A percentile compares a stretch with the other conserved stretches of the same genome.
phyloP scores from a whole-genome alignment of 2,113 vertebrate species.

The Glaucomys volans region DNA sequence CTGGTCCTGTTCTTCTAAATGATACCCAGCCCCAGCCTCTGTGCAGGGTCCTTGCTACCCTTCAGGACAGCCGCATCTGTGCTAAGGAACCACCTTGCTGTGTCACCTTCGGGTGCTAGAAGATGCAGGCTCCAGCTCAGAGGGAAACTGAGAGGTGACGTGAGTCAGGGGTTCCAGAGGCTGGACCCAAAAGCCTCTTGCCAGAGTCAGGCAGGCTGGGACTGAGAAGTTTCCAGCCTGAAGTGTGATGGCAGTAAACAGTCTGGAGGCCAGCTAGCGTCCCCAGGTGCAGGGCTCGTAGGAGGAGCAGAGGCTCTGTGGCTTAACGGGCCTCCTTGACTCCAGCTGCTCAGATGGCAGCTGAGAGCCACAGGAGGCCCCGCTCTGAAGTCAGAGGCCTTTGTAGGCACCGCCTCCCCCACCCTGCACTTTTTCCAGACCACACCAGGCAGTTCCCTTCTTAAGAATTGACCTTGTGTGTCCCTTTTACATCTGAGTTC shows the following conservation, averaged over 20 bases:
- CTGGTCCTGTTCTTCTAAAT: background rate
- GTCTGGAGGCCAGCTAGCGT: constrained; percentile 39
- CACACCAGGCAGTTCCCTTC: constrained; percentile 61
- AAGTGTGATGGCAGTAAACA: constrained; percentile 73
- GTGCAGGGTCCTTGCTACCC: background rate
- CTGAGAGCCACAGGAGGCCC: background rate
- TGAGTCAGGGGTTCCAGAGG: constrained; percentile 75
- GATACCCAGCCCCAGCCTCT: background rate
- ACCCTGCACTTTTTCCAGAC: constrained; percentile 37
- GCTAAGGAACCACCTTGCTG: constrained; percentile 24
- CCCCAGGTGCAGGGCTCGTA: constrained; percentile 65
- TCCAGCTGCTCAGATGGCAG: constrained; percentile 29
- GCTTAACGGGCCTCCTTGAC: constrained; percentile 49
- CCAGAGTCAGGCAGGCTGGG: background rate
- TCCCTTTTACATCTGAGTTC: constrained; percentile 66
- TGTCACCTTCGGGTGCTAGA: constrained; percentile 40
- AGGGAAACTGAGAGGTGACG: constrained; percentile 58
- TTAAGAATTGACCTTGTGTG: constrained; percentile 64
- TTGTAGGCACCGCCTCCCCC: background rate
- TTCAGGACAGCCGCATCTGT: background rate
- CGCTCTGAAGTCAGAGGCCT: background rate
- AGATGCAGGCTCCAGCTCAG: background rate
- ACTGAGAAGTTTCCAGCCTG: constrained; percentile 60
- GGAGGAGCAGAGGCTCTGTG: constrained; percentile 43
- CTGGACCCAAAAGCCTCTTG: background rate